Base-by-base conservation (phyloP, 2,888 invertebrate genomes). In the Drosophila dives region DNA sequence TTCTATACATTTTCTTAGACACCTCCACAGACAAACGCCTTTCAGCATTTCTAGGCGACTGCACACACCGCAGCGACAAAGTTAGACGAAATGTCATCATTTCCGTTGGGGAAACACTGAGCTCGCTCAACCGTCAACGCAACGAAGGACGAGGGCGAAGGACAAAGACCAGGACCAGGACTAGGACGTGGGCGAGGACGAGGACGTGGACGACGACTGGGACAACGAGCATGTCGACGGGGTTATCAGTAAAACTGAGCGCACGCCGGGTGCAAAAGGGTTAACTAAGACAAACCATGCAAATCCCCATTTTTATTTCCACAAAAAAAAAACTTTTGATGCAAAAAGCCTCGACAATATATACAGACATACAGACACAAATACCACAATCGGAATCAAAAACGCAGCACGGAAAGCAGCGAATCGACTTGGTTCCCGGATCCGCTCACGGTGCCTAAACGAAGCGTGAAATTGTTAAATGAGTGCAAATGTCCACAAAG, bases 31-130 rank as follows among this genome's bases (percentile, higher is more conserved):
- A 63, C 75, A 76, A 45, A 67, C 66, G 79, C 29, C 68, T 63
- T 77, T 58, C 73, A 71, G 59, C 75, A 81, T 86, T 85, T 88
- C 85, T 88, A 77, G 79, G 81, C 80, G 88, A 85, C 42, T 88
- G 85, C 86, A 88, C 85, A 34, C 55, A 55, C 61, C 70, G 79
- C 66, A 71, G 72, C 74, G 67, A 86, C 83, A 85, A 78, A 89
- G 86, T 90, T 89, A 78, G 90, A 90, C 90, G 90, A 86, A 90
- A 90, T 90, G 90, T 89, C 90, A 90, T 89, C 86, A 90, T 90
- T 89, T 90, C 90, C 90, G 82, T 78, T 90, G 80, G 83, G 81
- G 55, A 80, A 81, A 75, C 77, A 64, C 74, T 74, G 83, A 62
- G 72, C 88, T 45, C 45, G 72, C 86, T 83, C 82, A 86, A 70